phyloP scores from a whole-genome alignment of 2,888 invertebrate species.

The Ormyrus labotus region DNA sequence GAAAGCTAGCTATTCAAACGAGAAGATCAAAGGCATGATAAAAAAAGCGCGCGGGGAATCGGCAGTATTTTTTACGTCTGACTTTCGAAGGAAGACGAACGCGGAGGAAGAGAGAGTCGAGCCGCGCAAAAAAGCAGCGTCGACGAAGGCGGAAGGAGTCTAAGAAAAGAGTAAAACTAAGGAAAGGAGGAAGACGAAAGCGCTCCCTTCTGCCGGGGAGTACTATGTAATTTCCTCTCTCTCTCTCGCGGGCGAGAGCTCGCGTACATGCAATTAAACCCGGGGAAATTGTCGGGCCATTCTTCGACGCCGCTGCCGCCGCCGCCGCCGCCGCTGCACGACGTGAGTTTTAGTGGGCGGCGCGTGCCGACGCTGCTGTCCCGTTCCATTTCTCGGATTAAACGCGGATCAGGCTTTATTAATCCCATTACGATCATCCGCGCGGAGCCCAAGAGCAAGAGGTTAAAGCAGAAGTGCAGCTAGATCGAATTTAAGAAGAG shows the following conservation, averaged over 20 bases:
- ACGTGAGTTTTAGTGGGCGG: constrained; percentile 55
- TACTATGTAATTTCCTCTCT: constrained; percentile 45
- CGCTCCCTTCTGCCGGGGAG: background rate
- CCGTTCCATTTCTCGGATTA: constrained; percentile 59
- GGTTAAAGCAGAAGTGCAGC: background rate
- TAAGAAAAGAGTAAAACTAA: constrained; percentile 1
- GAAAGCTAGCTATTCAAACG: constrained; percentile 51
- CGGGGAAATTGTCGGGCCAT: constrained; percentile 53
- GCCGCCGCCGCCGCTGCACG: background rate
- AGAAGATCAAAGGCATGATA: constrained; percentile 45
- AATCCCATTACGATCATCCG: constrained; percentile 64
- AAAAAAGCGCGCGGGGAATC: constrained; percentile 33
- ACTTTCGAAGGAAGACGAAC: constrained; percentile 23
- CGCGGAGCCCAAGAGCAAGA: constrained; percentile 26
- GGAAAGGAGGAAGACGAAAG: constrained; percentile 13
- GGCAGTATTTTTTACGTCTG: constrained; percentile 44
- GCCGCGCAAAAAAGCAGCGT: background rate
- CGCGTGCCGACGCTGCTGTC: constrained; percentile 59
- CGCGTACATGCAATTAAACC: constrained; percentile 57
- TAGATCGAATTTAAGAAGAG: constrained; percentile 20
- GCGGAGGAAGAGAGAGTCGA: background rate
- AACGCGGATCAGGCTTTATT: constrained; percentile 65
- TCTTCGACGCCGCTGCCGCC: constrained; percentile 26
- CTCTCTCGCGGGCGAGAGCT: background rate
- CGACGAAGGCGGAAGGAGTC: too few relatives aligned